Percentiles rank a stretch among this genome's conserved stretches.
These are phyloP conservation scores for Empis livida DNA, from an alignment of 2,888 invertebrate genomes.

Conservation along the genomic window DNA sequence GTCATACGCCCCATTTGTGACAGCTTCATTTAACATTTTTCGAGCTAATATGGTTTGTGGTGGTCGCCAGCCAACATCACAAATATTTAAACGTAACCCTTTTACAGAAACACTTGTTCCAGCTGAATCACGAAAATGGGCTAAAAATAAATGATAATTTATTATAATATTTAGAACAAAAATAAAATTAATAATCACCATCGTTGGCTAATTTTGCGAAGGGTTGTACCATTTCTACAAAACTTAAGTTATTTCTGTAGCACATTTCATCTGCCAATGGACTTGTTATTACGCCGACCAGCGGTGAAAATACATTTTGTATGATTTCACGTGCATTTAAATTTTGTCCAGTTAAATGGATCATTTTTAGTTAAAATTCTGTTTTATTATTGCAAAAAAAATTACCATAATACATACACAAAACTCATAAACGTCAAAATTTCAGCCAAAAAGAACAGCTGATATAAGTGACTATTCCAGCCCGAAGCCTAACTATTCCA, in stretches of 20 bases:
- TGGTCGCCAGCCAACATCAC: constrained; percentile 70
- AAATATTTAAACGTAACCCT: constrained; percentile 64
- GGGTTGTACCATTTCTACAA: constrained; percentile 81
- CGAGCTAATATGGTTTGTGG: constrained; percentile 70
- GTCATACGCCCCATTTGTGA: constrained; percentile 45
- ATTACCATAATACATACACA: too few relatives aligned
- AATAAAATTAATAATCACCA: constrained; percentile 37
- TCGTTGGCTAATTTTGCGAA: constrained; percentile 66
- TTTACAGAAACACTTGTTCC: constrained; percentile 58
- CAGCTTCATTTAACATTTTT: constrained; percentile 74
- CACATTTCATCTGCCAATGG: constrained; percentile 70
- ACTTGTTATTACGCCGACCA: constrained; percentile 75
- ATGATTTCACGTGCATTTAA: constrained; percentile 74
- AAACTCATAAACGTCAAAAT: too few relatives aligned
- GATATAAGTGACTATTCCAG: too few relatives aligned
- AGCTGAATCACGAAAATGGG: constrained; percentile 71
- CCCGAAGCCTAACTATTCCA: too few relatives aligned
- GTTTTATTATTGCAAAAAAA: too few relatives aligned
- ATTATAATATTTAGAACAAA: background rate
- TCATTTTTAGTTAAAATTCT: constrained; percentile 20
- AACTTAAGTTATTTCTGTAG: constrained; percentile 80
- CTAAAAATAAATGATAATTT: constrained; percentile 36
- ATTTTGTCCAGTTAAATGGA: constrained; percentile 43
- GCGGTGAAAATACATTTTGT: constrained; percentile 78
- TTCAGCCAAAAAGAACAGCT: too few relatives aligned